A percentile compares a stretch with the other conserved stretches of the same genome.
These are phyloP conservation scores for Lepus oiostolus DNA, from an alignment of 2,797 vertebrate genomes.

Conservation along the genomic window DNA sequence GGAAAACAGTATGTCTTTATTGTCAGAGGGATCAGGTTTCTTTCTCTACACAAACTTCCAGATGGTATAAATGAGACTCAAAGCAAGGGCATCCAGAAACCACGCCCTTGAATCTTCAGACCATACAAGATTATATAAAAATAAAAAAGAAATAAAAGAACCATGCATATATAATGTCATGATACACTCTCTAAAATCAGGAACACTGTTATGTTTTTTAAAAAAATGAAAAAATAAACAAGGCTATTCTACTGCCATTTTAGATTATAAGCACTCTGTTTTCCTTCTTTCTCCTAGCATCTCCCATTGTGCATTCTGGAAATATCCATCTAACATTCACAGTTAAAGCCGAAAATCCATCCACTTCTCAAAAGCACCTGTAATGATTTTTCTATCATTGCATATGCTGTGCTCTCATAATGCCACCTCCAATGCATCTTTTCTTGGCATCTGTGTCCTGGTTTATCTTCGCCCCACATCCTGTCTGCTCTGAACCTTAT, in stretches of 20 bases:
- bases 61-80: background rate
- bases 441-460: background rate
- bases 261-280: background rate
- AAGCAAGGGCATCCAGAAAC: background rate
- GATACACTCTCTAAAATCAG: background rate
- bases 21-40: background rate
- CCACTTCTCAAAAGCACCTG: slow-evolving; percentile 25
- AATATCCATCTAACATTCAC: slow-evolving; percentile 52
- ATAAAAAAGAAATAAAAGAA: slow-evolving; percentile 19
- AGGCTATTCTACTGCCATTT: background rate
- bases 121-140: background rate
- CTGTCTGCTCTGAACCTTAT: slow-evolving; percentile 67
- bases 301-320: background rate
- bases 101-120: slow-evolving; percentile 4
- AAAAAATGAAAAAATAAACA: slow-evolving; percentile 63
- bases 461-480: slow-evolving; percentile 60
- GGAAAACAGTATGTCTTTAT: background rate
- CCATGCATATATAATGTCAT: background rate
- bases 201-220: background rate
- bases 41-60: slow-evolving; percentile 19
- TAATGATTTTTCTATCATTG: slow-evolving; percentile 64
- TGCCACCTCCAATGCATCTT: slow-evolving; percentile 49
- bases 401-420: background rate
- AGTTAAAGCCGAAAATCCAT: slow-evolving; percentile 67
- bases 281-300: slow-evolving; percentile 7